Conservation (phyloP, 2,888 invertebrate species). For the Cataglyphis livida region DNA sequence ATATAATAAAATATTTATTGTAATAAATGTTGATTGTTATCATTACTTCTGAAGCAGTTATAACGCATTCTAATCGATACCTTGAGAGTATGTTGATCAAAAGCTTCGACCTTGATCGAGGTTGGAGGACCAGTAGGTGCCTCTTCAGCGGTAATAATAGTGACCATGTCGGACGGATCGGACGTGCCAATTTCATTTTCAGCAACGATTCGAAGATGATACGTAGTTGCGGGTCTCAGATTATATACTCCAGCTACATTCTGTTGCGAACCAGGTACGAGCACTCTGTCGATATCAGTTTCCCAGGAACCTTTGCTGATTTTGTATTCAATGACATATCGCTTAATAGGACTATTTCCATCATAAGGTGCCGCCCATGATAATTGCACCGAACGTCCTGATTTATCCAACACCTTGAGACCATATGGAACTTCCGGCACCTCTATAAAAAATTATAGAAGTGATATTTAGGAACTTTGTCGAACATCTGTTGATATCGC, state of each 20-base stretch:
- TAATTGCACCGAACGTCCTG: conserved; percentile 95
- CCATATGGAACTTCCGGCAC: conserved; percentile 96
- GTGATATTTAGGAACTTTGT: background rate
- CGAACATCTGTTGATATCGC: background rate
- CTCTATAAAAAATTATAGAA: conserved; percentile 86
- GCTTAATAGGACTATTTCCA: conserved; percentile 95
- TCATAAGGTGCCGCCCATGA: conserved; percentile 97
- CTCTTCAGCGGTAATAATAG: conserved; percentile 98
- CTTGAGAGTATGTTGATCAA: conserved; percentile 94
- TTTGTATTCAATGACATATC: conserved; percentile 96
- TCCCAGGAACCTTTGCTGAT: conserved; percentile 94
- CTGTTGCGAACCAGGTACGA: conserved; percentile 94
- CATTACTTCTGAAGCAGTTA: background rate
- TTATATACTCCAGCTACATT: conserved; percentile 96
- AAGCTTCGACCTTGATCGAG: conserved; percentile 93
- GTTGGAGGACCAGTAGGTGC: conserved; percentile 94
- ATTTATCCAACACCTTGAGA: conserved; percentile 95
- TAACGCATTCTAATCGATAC: conserved; percentile 64
- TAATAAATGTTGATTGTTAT: background rate
- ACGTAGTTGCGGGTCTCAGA: conserved; percentile 95
- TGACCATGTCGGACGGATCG: conserved; percentile 96
- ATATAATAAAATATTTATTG: background rate
- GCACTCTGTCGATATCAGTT: conserved; percentile 94
- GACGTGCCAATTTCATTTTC: conserved; percentile 98
- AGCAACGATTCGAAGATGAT: conserved; percentile 96